Percentiles rank a stretch among this genome's conserved stretches.
These are phyloP conservation scores for Tamias sibiricus DNA, from an alignment of 2,113 vertebrate genomes.

Conservation along the genomic window DNA sequence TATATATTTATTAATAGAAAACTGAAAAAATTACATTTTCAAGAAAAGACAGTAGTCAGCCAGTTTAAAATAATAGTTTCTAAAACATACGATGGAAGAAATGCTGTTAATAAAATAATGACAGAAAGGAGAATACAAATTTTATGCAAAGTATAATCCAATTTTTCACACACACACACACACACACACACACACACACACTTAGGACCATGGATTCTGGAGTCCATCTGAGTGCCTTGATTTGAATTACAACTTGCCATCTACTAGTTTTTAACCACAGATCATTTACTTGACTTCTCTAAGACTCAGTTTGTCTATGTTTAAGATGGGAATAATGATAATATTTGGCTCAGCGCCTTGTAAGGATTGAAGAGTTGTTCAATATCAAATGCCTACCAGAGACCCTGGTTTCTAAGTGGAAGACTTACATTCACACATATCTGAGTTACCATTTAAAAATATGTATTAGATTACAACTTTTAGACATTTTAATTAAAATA, in stretches of 20 bases:
- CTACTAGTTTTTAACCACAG: not conserved
- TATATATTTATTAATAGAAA: not conserved
- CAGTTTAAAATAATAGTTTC: not conserved
- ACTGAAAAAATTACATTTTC: not conserved
- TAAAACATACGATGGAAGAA: not conserved
- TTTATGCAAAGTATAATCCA: not conserved
- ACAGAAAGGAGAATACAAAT: not conserved
- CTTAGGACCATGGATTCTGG: not conserved
- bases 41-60: not conserved
- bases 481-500: not conserved
- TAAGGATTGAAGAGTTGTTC: not conserved
- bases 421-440: not conserved
- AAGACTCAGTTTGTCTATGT: not conserved
- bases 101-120: not conserved
- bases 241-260: not conserved
- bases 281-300: not conserved
- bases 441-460: not conserved
- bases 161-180: not conserved
- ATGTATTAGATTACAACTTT: not conserved
- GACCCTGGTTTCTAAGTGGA: not conserved
- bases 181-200: not conserved
- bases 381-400: not conserved
- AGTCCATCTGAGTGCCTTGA: not conserved
- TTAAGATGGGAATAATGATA: not conserved
- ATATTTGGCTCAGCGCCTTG: not conserved